phyloP scores from a whole-genome alignment of 2,888 invertebrate genomes.

The Apotomis capreana region DNA sequence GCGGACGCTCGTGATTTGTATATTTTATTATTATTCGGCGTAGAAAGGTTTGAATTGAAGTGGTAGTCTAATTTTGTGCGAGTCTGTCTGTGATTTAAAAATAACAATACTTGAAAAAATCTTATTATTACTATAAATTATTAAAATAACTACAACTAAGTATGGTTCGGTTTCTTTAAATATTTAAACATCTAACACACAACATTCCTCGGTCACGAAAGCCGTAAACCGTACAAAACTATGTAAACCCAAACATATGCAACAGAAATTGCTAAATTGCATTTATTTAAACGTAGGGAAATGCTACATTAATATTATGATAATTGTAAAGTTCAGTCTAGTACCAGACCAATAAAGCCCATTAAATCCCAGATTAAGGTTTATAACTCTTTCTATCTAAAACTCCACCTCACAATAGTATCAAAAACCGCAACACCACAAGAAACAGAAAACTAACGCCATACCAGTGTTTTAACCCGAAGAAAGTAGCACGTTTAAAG shows the following conservation, averaged over 20 bases:
- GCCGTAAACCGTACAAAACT: too few relatives aligned
- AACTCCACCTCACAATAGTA: background rate
- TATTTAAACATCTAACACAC: too few relatives aligned
- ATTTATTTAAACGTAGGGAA: too few relatives aligned
- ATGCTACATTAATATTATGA: too few relatives aligned
- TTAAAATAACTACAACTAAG: background rate
- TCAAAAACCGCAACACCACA: background rate
- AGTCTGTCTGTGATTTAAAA: background rate
- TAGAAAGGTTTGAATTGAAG: background rate
- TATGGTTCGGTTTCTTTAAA: too few relatives aligned
- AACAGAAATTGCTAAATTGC: too few relatives aligned
- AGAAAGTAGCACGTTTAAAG: conserved; percentile 32
- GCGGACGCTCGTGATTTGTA: conserved; percentile 45
- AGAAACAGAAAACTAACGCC: background rate
- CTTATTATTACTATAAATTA: background rate
- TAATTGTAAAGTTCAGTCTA: too few relatives aligned
- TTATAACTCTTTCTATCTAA: background rate
- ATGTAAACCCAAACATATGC: too few relatives aligned
- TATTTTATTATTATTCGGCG: conserved; percentile 39
- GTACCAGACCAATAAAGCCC: too few relatives aligned
- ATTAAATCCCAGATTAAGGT: too few relatives aligned
- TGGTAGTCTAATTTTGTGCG: background rate
- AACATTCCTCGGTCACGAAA: too few relatives aligned
- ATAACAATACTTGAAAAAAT: background rate
- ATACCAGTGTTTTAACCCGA: background rate